These are phyloP conservation scores for Cryptocephalus moraei DNA, from an alignment of 2,888 invertebrate genomes.

Conservation along the genomic window DNA sequence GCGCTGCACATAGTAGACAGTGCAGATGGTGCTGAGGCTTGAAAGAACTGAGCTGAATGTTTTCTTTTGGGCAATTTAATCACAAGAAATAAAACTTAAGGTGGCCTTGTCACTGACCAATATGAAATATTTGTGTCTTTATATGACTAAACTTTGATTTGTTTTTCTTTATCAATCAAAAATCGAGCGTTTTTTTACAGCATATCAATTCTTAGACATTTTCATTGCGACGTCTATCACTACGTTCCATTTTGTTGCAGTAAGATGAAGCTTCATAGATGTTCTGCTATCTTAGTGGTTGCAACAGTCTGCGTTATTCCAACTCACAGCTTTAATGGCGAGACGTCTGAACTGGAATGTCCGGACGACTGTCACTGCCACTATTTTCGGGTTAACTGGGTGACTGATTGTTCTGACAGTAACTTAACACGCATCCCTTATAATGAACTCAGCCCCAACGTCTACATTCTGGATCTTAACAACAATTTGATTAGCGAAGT, in stretches of 20 bases:
- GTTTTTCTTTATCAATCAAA: too few relatives aligned
- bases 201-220: too few relatives aligned
- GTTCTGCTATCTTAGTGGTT: constrained; percentile 4
- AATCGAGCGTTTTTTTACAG: too few relatives aligned
- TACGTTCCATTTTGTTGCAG: constrained; percentile 10
- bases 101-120: too few relatives aligned
- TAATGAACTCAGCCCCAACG: constrained; percentile 57
- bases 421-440: constrained; percentile 60
- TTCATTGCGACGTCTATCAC: too few relatives aligned
- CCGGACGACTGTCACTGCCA: constrained; percentile 67
- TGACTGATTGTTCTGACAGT: constrained; percentile 66
- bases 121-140: too few relatives aligned
- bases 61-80: too few relatives aligned
- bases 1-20: too few relatives aligned
- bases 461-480: constrained; percentile 61
- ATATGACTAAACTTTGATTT: too few relatives aligned
- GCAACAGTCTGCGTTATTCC: constrained; percentile 3
- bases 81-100: too few relatives aligned
- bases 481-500: constrained; percentile 54
- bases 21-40: too few relatives aligned
- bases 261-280: constrained; percentile 11
- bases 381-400: constrained; percentile 67
- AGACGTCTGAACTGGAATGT: constrained; percentile 56
- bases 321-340: constrained; percentile 43
- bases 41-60: too few relatives aligned